Evolutionary conservation across 2,797 vertebrate species (phyloP).

Genomic region (Petrocephalus sullivani): DNA sequence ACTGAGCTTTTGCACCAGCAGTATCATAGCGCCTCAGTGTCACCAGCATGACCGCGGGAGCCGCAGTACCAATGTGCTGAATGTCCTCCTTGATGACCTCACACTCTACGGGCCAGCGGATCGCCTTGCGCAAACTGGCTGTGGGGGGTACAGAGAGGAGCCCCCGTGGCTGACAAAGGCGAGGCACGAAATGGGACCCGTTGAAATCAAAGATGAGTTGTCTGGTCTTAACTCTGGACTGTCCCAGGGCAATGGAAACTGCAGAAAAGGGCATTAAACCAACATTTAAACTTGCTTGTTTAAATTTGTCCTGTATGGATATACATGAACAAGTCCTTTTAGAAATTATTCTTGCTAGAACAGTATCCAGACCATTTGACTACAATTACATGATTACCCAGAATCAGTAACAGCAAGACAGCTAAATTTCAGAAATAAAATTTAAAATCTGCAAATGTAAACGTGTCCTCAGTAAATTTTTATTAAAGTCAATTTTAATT

Average conservation of each 20-base stretch:
- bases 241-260: slow-evolving; percentile 54
- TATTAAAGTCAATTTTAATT: not conserved
- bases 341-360: not conserved
- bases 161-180: slow-evolving; percentile 64
- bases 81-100: slow-evolving; percentile 74
- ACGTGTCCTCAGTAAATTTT: not conserved
- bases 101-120: slow-evolving; percentile 81
- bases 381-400: not conserved
- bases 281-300: not conserved
- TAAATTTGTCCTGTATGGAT: not conserved
- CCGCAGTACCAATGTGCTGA: slow-evolving; percentile 72
- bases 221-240: slow-evolving; percentile 46
- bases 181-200: slow-evolving; percentile 47
- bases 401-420: not conserved
- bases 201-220: slow-evolving; percentile 57
- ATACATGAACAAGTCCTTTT: not conserved
- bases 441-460: not conserved
- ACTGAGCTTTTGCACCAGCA: not conserved
- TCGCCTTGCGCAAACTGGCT: slow-evolving; percentile 44
- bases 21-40: not conserved
- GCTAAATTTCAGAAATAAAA: not conserved
- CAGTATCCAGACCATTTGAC: not conserved
- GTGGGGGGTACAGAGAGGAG: slow-evolving; percentile 59
- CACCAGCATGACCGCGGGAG: not conserved
- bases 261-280: slow-evolving; percentile 11